Percentiles rank a stretch among this genome's conserved stretches.
phyloP scores from a whole-genome alignment of 1,140 invertebrate genomes.

The Zaprionus tsacasi region DNA sequence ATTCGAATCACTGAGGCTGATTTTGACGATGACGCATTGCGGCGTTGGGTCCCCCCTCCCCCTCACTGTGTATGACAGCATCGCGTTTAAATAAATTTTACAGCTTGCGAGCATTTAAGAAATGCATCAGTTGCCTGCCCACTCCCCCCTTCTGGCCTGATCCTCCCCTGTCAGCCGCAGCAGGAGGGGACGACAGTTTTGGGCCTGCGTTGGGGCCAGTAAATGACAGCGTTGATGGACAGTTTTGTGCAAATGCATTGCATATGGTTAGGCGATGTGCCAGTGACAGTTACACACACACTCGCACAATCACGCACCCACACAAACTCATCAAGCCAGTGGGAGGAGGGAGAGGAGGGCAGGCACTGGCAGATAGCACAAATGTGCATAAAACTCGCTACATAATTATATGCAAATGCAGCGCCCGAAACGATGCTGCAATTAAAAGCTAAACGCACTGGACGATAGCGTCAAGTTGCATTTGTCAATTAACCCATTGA shows the following conservation, averaged over 20 bases:
- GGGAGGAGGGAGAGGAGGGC: not conserved
- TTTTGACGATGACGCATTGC: slow-evolving; percentile 76
- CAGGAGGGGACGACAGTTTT: slow-evolving; percentile 44
- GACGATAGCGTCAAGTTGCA: slow-evolving; percentile 60
- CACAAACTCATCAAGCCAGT: slow-evolving; percentile 4
- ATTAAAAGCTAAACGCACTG: slow-evolving; percentile 79
- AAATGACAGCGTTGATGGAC: slow-evolving; percentile 80
- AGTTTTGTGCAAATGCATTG: slow-evolving; percentile 79
- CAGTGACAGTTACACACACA: slow-evolving; percentile 56
- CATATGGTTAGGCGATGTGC: slow-evolving; percentile 76
- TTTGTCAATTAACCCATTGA: slow-evolving; percentile 62
- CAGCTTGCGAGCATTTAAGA: slow-evolving; percentile 67
- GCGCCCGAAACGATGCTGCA: slow-evolving; percentile 66
- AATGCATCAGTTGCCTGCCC: slow-evolving; percentile 56
- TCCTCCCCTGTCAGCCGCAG: slow-evolving; percentile 28
- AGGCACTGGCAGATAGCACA: slow-evolving; percentile 28
- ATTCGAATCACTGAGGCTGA: slow-evolving; percentile 20
- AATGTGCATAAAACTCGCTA: slow-evolving; percentile 48
- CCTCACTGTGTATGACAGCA: slow-evolving; percentile 68
- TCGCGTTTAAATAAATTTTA: slow-evolving; percentile 78
- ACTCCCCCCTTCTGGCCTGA: no score
- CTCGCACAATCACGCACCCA: not conserved
- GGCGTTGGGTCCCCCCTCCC: not conserved
- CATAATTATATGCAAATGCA: slow-evolving; percentile 79
- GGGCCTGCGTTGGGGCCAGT: slow-evolving; percentile 60